Percentiles rank a stretch among this genome's conserved stretches.
phyloP scores from a whole-genome alignment of 2,113 vertebrate species.

The Rhinopomastus cyanomelas region DNA sequence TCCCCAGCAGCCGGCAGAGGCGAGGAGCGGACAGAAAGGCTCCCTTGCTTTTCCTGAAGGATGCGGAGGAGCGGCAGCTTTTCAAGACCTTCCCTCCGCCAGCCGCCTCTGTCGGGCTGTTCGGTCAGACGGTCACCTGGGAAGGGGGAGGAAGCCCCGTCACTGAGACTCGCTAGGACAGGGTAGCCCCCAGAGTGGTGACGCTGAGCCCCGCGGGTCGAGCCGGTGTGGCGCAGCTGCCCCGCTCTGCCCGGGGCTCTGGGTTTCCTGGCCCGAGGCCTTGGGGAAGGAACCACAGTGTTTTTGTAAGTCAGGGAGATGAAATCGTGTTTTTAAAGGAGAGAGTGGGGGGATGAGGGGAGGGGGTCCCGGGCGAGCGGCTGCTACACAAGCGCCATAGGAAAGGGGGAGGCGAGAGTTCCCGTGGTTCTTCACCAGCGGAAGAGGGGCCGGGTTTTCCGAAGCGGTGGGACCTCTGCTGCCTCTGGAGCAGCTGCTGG shows the following conservation, averaged over 20 bases:
- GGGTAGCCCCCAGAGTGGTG: constrained; percentile 64
- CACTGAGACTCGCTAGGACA: constrained; percentile 61
- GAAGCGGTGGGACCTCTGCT: background rate
- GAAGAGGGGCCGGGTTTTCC: constrained; percentile 49
- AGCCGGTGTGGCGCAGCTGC: constrained; percentile 38
- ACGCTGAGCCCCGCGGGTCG: constrained; percentile 34
- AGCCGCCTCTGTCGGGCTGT: no score
- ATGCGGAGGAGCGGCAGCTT: constrained; percentile 53
- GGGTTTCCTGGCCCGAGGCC: constrained; percentile 57
- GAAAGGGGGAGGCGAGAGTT: constrained; percentile 41
- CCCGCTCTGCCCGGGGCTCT: constrained; percentile 30
- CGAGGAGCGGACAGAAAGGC: constrained; percentile 25
- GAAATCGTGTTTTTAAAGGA: constrained; percentile 37
- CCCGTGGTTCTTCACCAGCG: background rate
- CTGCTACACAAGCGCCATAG: constrained; percentile 64
- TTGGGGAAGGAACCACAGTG: constrained; percentile 32
- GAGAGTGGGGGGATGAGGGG: background rate
- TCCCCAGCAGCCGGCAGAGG: constrained; percentile 1
- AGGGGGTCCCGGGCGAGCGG: constrained; percentile 41
- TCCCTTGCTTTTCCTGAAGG: constrained; percentile 23
- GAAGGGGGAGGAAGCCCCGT: constrained; percentile 23
- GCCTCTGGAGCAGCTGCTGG: background rate
- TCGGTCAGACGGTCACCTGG: no score
- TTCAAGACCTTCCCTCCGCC: no score
- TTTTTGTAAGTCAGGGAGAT: constrained; percentile 67